phyloP scores from a whole-genome alignment of 2,888 invertebrate species.

The Beris morrisii region DNA sequence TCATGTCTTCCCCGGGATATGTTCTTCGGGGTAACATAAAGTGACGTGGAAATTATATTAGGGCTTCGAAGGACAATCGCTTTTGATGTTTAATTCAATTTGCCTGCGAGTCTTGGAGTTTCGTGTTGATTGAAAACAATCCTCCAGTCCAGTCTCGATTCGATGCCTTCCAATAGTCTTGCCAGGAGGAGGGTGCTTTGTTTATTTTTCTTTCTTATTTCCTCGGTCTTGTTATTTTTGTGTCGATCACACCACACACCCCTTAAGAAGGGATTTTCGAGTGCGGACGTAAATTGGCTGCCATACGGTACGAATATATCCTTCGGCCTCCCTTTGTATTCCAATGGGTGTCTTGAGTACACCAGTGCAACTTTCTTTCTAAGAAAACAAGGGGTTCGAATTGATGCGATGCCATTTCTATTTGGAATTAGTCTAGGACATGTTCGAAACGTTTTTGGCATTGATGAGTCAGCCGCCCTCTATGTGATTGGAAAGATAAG shows the following conservation, averaged over 20 bases:
- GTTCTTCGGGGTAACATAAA: constrained; percentile 16
- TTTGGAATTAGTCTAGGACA: constrained; percentile 24
- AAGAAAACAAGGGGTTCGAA: constrained; percentile 9
- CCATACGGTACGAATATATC: no score
- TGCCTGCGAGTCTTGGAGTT: constrained; percentile 16
- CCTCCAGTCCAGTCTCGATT: no score
- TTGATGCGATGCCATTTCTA: constrained; percentile 24
- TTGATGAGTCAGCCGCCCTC: constrained; percentile 24
- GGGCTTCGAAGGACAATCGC: constrained; percentile 30
- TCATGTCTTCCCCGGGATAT: constrained; percentile 1
- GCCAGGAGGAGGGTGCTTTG: no score
- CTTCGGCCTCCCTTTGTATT: no score
- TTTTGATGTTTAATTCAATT: constrained; percentile 37
- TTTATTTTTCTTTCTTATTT: no score
- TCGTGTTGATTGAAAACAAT: constrained; percentile 32
- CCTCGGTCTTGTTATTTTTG: no score
- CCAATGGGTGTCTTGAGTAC: no score
- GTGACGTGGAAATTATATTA: constrained; percentile 35
- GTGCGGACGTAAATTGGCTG: no score
- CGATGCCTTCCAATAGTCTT: no score
- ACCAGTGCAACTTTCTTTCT: no score
- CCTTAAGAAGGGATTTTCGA: no score
- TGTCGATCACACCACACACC: no score
- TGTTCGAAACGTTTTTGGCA: constrained; percentile 16
- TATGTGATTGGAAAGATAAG: neutral